These are phyloP conservation scores for Coenobita brevimanus DNA, from an alignment of 1,140 invertebrate species.

Conservation along the genomic window DNA sequence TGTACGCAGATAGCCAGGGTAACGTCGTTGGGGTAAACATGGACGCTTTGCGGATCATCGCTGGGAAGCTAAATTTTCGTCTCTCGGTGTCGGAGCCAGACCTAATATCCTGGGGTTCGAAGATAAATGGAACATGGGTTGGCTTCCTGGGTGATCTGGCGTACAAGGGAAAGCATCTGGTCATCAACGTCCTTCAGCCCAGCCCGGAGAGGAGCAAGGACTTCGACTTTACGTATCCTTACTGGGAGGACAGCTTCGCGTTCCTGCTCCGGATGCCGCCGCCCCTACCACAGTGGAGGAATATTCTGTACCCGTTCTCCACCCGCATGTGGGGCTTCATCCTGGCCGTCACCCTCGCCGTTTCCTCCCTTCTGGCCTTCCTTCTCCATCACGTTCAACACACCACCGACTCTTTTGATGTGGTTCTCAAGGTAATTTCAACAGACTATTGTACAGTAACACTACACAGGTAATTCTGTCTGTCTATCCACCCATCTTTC, in stretches of 20 bases:
- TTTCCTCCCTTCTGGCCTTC: no score
- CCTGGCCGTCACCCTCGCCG: no score
- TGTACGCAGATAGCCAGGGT: not conserved
- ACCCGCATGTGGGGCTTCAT: no score
- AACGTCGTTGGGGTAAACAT: not conserved
- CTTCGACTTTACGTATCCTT: conserved; percentile 41
- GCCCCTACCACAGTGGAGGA: conserved; percentile 17
- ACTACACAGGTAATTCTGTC: no score
- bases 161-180: not conserved
- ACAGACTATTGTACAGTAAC: no score
- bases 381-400: no score
- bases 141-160: conserved; percentile 37
- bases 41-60: conserved; percentile 25
- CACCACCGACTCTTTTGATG: no score
- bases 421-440: no score
- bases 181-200: conserved; percentile 12
- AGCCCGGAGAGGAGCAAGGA: not conserved
- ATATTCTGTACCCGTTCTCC: no score
- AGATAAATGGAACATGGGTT: conserved; percentile 36
- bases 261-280: conserved; percentile 19
- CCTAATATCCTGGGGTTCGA: not conserved
- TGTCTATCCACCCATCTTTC: no score
- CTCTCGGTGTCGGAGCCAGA: no score
- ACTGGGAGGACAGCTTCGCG: conserved; percentile 30
- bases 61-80: conserved; percentile 1